Conservation (phyloP, 2,797 vertebrate genomes). For the Hyperoplus immaculatus region DNA sequence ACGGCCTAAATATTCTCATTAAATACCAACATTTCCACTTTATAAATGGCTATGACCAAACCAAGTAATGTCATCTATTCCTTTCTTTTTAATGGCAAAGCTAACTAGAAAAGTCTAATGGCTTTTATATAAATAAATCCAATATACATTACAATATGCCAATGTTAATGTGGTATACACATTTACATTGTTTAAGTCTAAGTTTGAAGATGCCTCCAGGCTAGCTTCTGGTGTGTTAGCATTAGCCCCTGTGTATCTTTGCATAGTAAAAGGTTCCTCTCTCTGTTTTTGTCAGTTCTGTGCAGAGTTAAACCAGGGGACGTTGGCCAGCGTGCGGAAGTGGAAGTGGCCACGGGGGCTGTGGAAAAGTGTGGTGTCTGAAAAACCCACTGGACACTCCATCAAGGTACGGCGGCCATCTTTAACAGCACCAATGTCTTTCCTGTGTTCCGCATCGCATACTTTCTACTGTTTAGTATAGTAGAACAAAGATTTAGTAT, state of each 20-base stretch:
- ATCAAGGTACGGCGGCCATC: constrained; percentile 83
- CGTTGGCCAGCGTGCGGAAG: constrained; percentile 89
- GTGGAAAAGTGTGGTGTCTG: constrained; percentile 91
- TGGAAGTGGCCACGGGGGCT: constrained; percentile 91
- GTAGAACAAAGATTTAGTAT: too few species aligned
- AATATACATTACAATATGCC: background rate
- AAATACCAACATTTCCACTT: background rate
- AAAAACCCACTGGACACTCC: constrained; percentile 85
- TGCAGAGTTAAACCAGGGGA: constrained; percentile 92
- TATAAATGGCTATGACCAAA: background rate
- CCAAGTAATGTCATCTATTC: background rate
- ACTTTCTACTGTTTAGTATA: too few species aligned
- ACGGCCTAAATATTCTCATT: background rate
- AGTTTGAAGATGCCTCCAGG: too few species aligned
- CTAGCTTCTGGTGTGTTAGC: too few species aligned
- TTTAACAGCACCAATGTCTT: background rate
- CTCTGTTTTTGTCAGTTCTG: constrained; percentile 89
- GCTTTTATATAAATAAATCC: background rate
- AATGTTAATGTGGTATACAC: background rate
- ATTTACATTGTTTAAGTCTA: too few species aligned
- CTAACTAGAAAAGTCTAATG: background rate
- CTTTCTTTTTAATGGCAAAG: background rate
- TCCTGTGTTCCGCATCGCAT: too few species aligned
- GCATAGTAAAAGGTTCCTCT: background rate
- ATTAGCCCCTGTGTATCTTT: too few species aligned